A percentile compares a stretch with the other conserved stretches of the same genome.
Evolutionary conservation across 1,140 invertebrate species (phyloP).

Genomic region (Colletes latitarsis): DNA sequence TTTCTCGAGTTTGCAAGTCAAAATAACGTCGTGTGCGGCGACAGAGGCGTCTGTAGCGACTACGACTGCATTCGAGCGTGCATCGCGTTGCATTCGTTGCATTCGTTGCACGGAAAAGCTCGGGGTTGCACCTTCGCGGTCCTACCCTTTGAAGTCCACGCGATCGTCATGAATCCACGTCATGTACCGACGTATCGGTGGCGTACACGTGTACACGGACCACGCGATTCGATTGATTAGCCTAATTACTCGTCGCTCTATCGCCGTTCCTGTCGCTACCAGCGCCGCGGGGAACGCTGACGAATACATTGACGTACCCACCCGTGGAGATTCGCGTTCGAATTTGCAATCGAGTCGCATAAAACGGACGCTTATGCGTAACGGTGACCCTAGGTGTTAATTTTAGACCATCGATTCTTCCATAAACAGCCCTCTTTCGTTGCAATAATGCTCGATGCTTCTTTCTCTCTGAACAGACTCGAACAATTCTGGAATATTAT

Average conservation of each 20-base stretch:
- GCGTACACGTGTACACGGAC: constrained; percentile 34
- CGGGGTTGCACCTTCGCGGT: not conserved
- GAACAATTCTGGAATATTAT: no score
- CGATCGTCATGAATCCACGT: constrained; percentile 32
- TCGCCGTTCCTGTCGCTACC: constrained; percentile 43
- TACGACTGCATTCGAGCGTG: not conserved
- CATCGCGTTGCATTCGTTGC: not conserved
- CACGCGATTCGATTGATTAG: constrained; percentile 61
- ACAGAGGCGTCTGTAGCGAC: not conserved
- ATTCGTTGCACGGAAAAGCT: not conserved
- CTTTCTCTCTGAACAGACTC: no score
- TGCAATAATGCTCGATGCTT: no score
- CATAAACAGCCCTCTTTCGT: not conserved
- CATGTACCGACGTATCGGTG: constrained; percentile 26
- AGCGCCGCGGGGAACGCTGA: constrained; percentile 33
- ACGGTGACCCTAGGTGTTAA: not conserved
- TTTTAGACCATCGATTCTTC: constrained; percentile 6
- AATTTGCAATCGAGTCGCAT: constrained; percentile 44
- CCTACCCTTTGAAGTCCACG: constrained; percentile 3
- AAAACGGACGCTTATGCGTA: constrained; percentile 1
- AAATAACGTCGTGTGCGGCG: not conserved
- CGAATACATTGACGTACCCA: constrained; percentile 21
- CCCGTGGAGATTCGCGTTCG: constrained; percentile 15
- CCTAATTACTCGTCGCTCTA: constrained; percentile 59
- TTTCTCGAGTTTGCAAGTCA: not conserved